phyloP scores from a whole-genome alignment of 2,888 invertebrate species.

The Tenthredo livida region DNA sequence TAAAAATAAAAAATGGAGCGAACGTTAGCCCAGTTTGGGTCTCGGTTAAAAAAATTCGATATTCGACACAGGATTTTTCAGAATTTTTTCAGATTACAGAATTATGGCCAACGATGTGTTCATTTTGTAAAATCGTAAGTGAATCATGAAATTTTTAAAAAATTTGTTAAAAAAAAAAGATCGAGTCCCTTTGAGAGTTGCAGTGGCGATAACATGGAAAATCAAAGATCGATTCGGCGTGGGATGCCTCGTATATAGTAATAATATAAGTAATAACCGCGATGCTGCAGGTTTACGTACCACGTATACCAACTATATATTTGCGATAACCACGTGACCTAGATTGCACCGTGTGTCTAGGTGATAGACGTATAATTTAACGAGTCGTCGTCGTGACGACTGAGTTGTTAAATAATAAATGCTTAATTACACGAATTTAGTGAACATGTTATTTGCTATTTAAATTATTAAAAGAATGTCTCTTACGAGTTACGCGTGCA shows the following conservation, averaged over 20 bases:
- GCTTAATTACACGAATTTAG: constrained; percentile 26
- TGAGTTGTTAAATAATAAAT: constrained; percentile 25
- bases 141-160: too few relatives aligned
- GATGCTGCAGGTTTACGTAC: not conserved
- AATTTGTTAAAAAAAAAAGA: too few relatives aligned
- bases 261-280: not conserved
- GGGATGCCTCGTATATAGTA: not conserved
- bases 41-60: too few relatives aligned
- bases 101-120: too few relatives aligned
- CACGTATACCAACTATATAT: constrained; percentile 10
- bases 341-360: constrained; percentile 31
- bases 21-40: too few relatives aligned
- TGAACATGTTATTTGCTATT: constrained; percentile 22
- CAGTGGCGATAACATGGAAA: too few relatives aligned
- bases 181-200: too few relatives aligned
- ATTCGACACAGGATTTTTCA: too few relatives aligned
- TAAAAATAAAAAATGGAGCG: too few relatives aligned
- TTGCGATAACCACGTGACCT: constrained; percentile 39
- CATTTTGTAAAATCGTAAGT: too few relatives aligned
- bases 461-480: constrained; percentile 22
- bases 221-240: too few relatives aligned
- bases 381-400: not conserved
- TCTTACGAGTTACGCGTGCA: not conserved
- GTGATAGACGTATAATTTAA: constrained; percentile 37
- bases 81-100: too few relatives aligned